Evolutionary conservation across 2,888 invertebrate genomes (phyloP), one percentile per base, ranked within the genome.

Genomic region (Synanthedon formicaeformis): DNA sequence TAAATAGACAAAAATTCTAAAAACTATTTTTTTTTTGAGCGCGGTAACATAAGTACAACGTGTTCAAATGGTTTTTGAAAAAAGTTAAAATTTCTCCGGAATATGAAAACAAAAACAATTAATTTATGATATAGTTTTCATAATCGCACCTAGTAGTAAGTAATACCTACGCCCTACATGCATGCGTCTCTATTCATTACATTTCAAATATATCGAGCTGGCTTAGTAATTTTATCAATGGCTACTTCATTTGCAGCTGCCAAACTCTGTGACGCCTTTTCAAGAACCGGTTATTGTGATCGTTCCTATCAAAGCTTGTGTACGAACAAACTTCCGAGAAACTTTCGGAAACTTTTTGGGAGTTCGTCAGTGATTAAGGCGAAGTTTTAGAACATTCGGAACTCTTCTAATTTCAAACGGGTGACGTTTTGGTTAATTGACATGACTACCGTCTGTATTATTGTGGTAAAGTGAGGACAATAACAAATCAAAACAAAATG

Each of bases 181-280:
- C 34, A 34, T 34, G 10, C 45, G 13, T 14, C 2, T 45, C 45
- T 14, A 45, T 45, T 45, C 45, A 45, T 45, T 13, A 6, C 45
- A 12, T 14, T 5, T 13, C 13, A 45, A 45, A 45, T 13, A 45
- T 45, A 34, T 23, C 13, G 48, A 50, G 13, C 52, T 40, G 48
- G 52, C 40, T 50, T 50, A 27, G 53, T 50, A 34, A 55, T 51
- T 53, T 53, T 52, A 59, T 63, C 61, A 68, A 64, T 62, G 56
- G 59, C 59, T 56, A 59, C 59, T 65, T 66, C 62, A 63, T 63
- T 57, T 59, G 61, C 70, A 67, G 66, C 66, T 66, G 68, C 59
- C 60, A 55, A 34, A 34, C 34, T 55, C 51, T 45, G 51, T 65
- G 64, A 60, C 64, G 64, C 62, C 63, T 63, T 60, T 63, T 62